Base-by-base conservation (phyloP, 2,888 invertebrate species). In the Rhaphigaster nebulosa region DNA sequence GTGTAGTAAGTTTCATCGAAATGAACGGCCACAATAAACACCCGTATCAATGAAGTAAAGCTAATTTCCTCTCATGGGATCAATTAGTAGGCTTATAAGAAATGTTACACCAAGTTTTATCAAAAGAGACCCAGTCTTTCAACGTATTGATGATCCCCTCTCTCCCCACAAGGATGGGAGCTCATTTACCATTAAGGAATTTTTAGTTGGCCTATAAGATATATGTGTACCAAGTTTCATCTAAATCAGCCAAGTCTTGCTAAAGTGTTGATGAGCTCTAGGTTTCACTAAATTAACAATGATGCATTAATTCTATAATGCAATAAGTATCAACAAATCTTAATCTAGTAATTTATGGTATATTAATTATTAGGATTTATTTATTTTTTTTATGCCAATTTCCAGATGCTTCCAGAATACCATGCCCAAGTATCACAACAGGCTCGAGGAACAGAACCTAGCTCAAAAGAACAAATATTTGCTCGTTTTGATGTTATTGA, bases 401-500 rank as follows among this genome's bases (percentile, higher is more conserved):
- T 90, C 84, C 92, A 95, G 95, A 95, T 96, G 92, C 94, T 96
- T 91, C 96, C 96, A 18, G 96, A 96, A 93, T 96, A 96, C 94
- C 96, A 96, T 93, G 96, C 96, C 45, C 96, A 96, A 94, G 93
- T 95, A 92, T 95, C 95, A 38, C 96, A 96, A 92, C 95, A 95
- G 93, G 94, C 94, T 60, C 93, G 94, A 92, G 93, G 94, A 38
- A 94, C 94, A 92, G 94, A 93, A 91, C 93, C 93, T 45, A 93
- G 94, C 76, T 94, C 94, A 80, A 92, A 91, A 88, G 91, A 91
- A 88, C 92, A 92, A 92, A 95, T 97, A 94, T 99, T 98, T 94
- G 95, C 96, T 54, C 95, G 96, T 88, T 98, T 97, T 94, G 99
- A 99, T 95, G 98, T 99, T n/a, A 95, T 97, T 0, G 99, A 99